Conservation (phyloP, 2,113 vertebrate genomes). For the Ranitomeya imitator region DNA sequence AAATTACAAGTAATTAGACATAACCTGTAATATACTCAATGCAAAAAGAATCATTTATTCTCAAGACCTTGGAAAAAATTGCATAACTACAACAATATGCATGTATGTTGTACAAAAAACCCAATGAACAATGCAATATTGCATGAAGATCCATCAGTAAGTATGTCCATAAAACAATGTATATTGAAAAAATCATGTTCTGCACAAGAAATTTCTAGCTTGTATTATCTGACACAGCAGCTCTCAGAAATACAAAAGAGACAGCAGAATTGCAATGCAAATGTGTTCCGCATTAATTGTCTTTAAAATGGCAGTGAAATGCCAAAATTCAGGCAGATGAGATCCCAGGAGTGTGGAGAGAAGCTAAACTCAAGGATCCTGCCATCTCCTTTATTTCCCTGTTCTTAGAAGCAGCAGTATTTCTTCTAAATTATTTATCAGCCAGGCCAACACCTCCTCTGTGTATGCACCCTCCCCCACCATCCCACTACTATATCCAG, state of each 20-base stretch:
- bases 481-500: constrained; percentile 13
- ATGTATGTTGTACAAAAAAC: not conserved
- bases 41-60: not conserved
- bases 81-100: not conserved
- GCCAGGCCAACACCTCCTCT: constrained; percentile 33
- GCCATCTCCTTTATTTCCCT: constrained; percentile 19
- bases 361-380: constrained; percentile 4
- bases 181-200: not conserved
- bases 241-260: constrained; percentile 19
- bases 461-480: constrained; percentile 25
- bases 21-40: not conserved
- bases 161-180: not conserved
- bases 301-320: constrained; percentile 43
- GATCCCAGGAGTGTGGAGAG: constrained; percentile 26
- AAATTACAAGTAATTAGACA: not conserved
- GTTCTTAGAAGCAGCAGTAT: constrained; percentile 44
- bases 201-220: not conserved
- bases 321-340: constrained; percentile 11
- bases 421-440: constrained; percentile 73
- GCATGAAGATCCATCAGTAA: not conserved
- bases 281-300: constrained; percentile 43
- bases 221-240: not conserved
- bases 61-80: not conserved
- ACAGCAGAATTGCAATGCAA: constrained; percentile 30
- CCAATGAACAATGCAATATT: not conserved